Conservation (phyloP, 2,888 invertebrate species). For the Myopa testacea region DNA sequence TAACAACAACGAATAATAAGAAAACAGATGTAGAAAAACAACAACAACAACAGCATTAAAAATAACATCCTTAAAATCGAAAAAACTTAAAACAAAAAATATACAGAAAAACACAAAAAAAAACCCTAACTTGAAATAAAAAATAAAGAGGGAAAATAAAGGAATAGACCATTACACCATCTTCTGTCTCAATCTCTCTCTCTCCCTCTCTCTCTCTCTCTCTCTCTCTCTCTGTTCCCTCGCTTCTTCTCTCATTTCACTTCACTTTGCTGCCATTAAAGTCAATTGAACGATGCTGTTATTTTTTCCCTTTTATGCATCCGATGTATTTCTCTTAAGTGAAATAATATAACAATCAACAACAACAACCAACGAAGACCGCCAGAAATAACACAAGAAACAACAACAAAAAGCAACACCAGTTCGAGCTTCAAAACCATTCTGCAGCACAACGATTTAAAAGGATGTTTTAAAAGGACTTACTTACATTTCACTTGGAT, state of each 20-base stretch:
- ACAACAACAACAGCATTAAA: neutral
- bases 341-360: neutral
- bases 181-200: neutral
- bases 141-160: neutral
- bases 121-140: neutral
- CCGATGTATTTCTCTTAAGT: neutral
- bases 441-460: constrained; percentile 25
- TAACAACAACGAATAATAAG: neutral
- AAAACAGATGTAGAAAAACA: neutral
- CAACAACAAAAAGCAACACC: neutral
- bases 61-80: neutral
- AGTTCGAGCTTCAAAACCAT: neutral
- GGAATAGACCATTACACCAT: neutral
- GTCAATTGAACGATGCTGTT: too few relatives aligned
- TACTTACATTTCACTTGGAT: constrained; percentile 32
- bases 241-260: too few relatives aligned
- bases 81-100: too few relatives aligned
- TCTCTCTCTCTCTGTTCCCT: too few relatives aligned
- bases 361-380: neutral
- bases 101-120: neutral
- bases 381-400: neutral
- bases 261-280: too few relatives aligned
- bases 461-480: constrained; percentile 32
- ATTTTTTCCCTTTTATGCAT: too few relatives aligned
- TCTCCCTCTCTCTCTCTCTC: too few relatives aligned